Conservation (phyloP, 2,888 invertebrate genomes). For the Microctonus aethiopoides region DNA sequence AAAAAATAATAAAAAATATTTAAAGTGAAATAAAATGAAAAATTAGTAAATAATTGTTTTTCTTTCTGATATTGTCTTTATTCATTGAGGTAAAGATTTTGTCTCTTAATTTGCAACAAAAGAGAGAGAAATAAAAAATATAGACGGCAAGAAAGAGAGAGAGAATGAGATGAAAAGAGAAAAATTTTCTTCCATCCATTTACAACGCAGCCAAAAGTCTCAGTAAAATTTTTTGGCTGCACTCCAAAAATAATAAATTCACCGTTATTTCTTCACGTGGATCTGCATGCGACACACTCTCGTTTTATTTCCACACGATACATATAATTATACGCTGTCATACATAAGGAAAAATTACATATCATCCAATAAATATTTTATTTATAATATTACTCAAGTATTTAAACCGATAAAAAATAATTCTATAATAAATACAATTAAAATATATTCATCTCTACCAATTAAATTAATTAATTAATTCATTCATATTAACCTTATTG, state of each 20-base stretch:
- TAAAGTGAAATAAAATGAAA: neutral
- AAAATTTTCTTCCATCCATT: conserved; percentile 36
- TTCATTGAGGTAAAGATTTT: conserved; percentile 2
- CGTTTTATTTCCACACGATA: conserved; percentile 26
- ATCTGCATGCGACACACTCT: conserved; percentile 30
- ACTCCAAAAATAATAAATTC: conserved; percentile 45
- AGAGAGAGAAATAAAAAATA: no score
- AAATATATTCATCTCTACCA: no score
- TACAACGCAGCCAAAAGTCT: conserved; percentile 43
- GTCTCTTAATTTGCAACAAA: no score
- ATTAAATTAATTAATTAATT: no score
- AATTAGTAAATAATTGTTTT: conserved; percentile 6
- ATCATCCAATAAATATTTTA: no score
- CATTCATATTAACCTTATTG: no score
- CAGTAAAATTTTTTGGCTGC: conserved; percentile 42
- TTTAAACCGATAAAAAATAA: no score
- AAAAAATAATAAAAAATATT: neutral
- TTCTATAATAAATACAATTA: no score
- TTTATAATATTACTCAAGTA: no score
- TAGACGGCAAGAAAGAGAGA: no score
- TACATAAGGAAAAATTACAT: neutral
- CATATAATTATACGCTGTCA: conserved; percentile 12
- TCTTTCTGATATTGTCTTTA: neutral
- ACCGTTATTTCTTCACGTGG: conserved; percentile 36
- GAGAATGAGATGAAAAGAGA: neutral